Evolutionary conservation across 2,888 invertebrate species (phyloP).

Genomic region (Philopedon plagiatum): DNA sequence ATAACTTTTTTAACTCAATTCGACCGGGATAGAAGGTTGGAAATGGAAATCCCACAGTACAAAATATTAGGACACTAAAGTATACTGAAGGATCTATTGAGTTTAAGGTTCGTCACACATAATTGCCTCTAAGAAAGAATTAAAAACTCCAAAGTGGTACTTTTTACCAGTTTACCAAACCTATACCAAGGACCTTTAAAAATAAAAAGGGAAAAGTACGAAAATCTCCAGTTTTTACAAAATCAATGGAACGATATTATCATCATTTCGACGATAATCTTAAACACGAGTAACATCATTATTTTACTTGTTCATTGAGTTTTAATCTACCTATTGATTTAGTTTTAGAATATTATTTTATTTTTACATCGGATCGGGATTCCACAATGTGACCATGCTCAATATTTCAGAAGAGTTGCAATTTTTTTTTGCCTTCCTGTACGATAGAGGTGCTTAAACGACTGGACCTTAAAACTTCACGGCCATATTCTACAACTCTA

Average conservation of each 20-base stretch:
- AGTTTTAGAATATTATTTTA: background rate
- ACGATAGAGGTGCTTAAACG: too few species aligned
- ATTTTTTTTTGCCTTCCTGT: too few species aligned
- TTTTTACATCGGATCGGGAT: too few species aligned
- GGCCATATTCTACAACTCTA: too few species aligned
- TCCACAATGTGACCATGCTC: too few species aligned
- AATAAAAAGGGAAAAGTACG: conserved; percentile 26
- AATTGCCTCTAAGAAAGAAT: conserved; percentile 13
- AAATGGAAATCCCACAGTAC: conserved; percentile 33
- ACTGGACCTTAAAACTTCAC: too few species aligned
- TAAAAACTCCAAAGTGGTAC: background rate
- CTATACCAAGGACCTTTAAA: conserved; percentile 19
- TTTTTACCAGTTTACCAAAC: conserved; percentile 9
- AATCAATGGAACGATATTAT: conserved; percentile 26
- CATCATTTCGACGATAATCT: conserved; percentile 26
- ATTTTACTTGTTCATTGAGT: background rate
- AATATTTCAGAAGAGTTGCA: too few species aligned
- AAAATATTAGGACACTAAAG: conserved; percentile 24
- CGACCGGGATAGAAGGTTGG: conserved; percentile 30
- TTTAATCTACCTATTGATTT: conserved; percentile 3
- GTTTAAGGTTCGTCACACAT: conserved; percentile 25
- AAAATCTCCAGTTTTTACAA: conserved; percentile 21
- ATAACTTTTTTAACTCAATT: conserved; percentile 17
- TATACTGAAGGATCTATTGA: conserved; percentile 19
- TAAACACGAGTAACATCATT: conserved; percentile 1